These are phyloP conservation scores for Eublepharis macularius DNA, from an alignment of 2,113 vertebrate genomes.

Conservation along the genomic window DNA sequence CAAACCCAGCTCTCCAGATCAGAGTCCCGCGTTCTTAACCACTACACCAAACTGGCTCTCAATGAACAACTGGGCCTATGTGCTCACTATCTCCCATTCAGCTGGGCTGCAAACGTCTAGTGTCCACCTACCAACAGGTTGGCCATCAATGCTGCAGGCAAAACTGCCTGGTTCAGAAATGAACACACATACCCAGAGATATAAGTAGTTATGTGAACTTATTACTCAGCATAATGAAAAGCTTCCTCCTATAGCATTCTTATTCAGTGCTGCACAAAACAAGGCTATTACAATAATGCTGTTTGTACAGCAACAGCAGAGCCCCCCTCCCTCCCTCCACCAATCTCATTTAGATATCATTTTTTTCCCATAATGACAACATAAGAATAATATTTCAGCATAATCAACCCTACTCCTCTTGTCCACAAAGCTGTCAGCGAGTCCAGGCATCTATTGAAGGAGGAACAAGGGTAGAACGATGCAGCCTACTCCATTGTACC, in stretches of 20 bases:
- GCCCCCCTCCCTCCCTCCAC: not conserved
- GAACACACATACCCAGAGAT: not conserved
- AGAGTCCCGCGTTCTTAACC: too few relatives aligned
- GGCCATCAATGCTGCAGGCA: not conserved
- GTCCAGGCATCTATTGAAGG: conserved; percentile 1
- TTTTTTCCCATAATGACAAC: not conserved
- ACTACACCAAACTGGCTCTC: too few relatives aligned
- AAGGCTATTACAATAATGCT: not conserved
- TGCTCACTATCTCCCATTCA: too few relatives aligned
- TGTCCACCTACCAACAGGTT: not conserved
- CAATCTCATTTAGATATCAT: not conserved
- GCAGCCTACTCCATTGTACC: too few relatives aligned
- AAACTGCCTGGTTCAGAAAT: not conserved
- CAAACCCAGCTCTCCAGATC: too few relatives aligned
- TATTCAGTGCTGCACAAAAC: not conserved
- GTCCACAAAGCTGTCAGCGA: not conserved
- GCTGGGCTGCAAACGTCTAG: too few relatives aligned
- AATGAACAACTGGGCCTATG: too few relatives aligned
- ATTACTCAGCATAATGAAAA: not conserved
- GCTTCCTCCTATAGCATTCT: not conserved
- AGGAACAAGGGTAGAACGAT: not conserved
- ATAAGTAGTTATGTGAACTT: not conserved
- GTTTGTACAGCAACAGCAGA: not conserved
- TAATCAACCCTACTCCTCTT: not conserved
- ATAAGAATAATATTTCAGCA: not conserved